Percentiles rank a stretch among this genome's conserved stretches.
These are phyloP conservation scores for Leguminivora glycinivorella DNA, from an alignment of 1,140 invertebrate species.

Conservation along the genomic window DNA sequence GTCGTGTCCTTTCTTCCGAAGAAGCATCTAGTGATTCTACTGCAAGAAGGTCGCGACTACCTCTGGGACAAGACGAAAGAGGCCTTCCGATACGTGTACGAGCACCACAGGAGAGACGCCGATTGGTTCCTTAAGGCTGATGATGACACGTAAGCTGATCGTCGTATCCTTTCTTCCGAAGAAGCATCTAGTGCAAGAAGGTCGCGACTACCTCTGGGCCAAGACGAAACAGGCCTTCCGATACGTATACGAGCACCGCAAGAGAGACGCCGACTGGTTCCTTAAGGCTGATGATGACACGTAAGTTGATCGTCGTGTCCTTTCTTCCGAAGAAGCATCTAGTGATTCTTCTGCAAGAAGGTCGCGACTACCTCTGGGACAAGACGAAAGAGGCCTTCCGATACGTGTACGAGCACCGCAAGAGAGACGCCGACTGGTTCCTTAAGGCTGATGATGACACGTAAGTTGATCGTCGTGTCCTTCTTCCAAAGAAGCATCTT, in stretches of 20 bases:
- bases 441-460: slow-evolving; percentile 97
- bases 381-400: slow-evolving; percentile 97
- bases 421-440: slow-evolving; percentile 94
- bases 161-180: too few relatives aligned
- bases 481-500: slow-evolving; percentile 83
- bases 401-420: slow-evolving; percentile 91
- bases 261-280: slow-evolving; percentile 94
- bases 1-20: too few relatives aligned
- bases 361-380: slow-evolving; percentile 94
- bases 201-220: slow-evolving; percentile 94
- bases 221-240: slow-evolving; percentile 97
- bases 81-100: slow-evolving; percentile 93
- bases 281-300: slow-evolving; percentile 97
- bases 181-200: slow-evolving; percentile 90
- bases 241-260: slow-evolving; percentile 91
- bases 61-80: slow-evolving; percentile 98
- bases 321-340: too few relatives aligned
- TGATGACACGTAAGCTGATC: slow-evolving; percentile 94
- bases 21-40: slow-evolving; percentile 88
- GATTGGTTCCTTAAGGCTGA: slow-evolving; percentile 98
- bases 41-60: slow-evolving; percentile 92
- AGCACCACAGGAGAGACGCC: slow-evolving; percentile 88
- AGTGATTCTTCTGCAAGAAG: slow-evolving; percentile 93
- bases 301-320: too few relatives aligned
- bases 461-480: too few relatives aligned